Base-by-base conservation (phyloP, 2,113 vertebrate genomes). In the Stercorarius parasiticus region DNA sequence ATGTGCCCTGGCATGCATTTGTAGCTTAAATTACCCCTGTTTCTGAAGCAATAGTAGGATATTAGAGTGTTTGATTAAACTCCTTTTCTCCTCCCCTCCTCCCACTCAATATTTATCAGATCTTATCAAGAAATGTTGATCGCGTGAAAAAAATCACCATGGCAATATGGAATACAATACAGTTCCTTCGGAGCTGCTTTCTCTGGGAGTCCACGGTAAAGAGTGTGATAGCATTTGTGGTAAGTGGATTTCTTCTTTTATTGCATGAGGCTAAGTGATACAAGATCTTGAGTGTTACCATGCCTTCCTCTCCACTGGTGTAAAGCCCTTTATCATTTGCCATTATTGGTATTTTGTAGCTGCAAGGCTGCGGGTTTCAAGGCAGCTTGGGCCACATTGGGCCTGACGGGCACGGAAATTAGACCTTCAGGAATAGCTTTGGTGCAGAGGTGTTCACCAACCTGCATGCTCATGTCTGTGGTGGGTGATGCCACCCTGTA, bases 181-280 rank as follows among this genome's bases (percentile, higher is more conserved):
- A 99, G 91, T 99, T 99, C 98, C 99, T 99, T 97, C 99, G 98
- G 94, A 99, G 99, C 98, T 99, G 99, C 97, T 99, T 99, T 98
- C 99, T 99, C 93, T 99, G 99, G 99, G 99, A 99, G 97, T 99
- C 98, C 97, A 98, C 97, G 0, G 96, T 98, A 62, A 98, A 99
- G 95, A 99, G 99, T 94, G 72, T 99, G 97, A 95, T 98, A 94
- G 99, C 99, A 29, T 99, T 99, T 66, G 95, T 99, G 99, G 99
- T 99, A 98, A 99, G 99, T 97, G 94, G 56, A 76, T 84, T 93
- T 96, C 72, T 96, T 77, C 93, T 89, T 38, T 82, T 30, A 32
- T 82, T 92, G 71, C 80, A 64, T 88, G 89, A 72, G 70, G 53
- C 70, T 59, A 42, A 93, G 50, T 20, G 78, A 73, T 65, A 10